Conservation (phyloP, 1,140 invertebrate species). For the Drosophila bipectinata region DNA sequence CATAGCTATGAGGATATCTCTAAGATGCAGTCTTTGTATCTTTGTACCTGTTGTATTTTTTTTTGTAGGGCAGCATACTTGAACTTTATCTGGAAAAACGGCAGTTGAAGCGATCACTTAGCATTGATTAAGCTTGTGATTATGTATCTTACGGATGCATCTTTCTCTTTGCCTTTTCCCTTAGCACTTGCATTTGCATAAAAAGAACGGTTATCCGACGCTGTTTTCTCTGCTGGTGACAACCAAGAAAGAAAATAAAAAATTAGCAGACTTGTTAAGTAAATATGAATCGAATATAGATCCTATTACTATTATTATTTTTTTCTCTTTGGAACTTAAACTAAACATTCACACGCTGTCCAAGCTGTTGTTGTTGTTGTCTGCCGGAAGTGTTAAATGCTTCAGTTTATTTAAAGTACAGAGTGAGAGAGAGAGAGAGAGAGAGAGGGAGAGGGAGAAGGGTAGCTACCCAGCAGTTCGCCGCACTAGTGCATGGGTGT, state of each 20-base stretch:
- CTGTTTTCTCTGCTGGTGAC: slow-evolving; percentile 3
- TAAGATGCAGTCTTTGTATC: neutral
- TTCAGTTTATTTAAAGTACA: slow-evolving; percentile 79
- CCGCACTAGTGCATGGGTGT: no score
- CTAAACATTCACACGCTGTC: slow-evolving; percentile 78
- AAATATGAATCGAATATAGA: slow-evolving; percentile 31
- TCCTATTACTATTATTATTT: slow-evolving; percentile 5
- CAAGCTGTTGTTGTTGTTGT: slow-evolving; percentile 52
- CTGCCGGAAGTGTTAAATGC: slow-evolving; percentile 81
- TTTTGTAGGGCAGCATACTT: neutral
- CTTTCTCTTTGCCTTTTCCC: slow-evolving; percentile 31
- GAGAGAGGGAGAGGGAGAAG: slow-evolving; percentile 9
- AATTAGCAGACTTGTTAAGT: slow-evolving; percentile 30
- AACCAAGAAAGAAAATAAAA: neutral
- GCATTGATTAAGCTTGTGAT: slow-evolving; percentile 22
- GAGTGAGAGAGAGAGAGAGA: slow-evolving; percentile 10
- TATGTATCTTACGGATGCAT: slow-evolving; percentile 12
- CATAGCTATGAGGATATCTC: no score
- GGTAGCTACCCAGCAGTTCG: no score
- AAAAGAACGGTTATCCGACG: slow-evolving; percentile 5
- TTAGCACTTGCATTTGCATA: slow-evolving; percentile 28
- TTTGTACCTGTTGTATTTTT: no score
- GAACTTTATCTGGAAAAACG: slow-evolving; percentile 4
- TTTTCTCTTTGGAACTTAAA: slow-evolving; percentile 35
- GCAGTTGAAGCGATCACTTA: slow-evolving; percentile 36